These are phyloP conservation scores for Idaea biselata DNA, from an alignment of 2,888 invertebrate species.

Conservation along the genomic window DNA sequence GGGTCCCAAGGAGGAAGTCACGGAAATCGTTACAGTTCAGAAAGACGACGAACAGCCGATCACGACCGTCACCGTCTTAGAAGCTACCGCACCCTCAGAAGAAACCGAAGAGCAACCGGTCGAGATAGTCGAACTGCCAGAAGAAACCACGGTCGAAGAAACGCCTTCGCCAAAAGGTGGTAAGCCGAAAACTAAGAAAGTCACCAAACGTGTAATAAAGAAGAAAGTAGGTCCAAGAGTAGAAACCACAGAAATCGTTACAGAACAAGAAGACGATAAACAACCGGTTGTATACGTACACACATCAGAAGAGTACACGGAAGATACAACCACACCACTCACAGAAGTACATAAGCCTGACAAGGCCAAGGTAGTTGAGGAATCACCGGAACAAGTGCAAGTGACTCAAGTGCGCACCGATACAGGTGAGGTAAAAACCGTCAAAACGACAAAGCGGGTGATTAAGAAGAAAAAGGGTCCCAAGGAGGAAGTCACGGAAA, in stretches of 20 bases:
- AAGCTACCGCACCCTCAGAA: constrained; percentile 18
- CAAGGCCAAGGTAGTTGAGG: constrained; percentile 39
- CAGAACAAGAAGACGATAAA: constrained; percentile 20
- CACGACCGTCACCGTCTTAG: constrained; percentile 23
- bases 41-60: constrained; percentile 26
- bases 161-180: constrained; percentile 35
- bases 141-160: constrained; percentile 44
- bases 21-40: constrained; percentile 29
- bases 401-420: constrained; percentile 56
- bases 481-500: constrained; percentile 65
- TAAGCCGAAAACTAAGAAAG: constrained; percentile 42
- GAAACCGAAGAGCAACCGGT: constrained; percentile 16
- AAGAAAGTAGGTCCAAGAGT: constrained; percentile 37
- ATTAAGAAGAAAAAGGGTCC: constrained; percentile 64
- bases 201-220: constrained; percentile 38
- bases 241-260: constrained; percentile 26
- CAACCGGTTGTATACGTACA: constrained; percentile 39
- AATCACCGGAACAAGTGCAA: constrained; percentile 44
- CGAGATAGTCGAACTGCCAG: constrained; percentile 43
- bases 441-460: constrained; percentile 59
- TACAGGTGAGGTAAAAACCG: constrained; percentile 46
- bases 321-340: constrained; percentile 29
- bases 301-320: constrained; percentile 28
- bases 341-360: constrained; percentile 13
- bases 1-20: constrained; percentile 36